Evolutionary conservation across 2,888 invertebrate genomes (phyloP).

Genomic region (Megaustenia siamemsis): DNA sequence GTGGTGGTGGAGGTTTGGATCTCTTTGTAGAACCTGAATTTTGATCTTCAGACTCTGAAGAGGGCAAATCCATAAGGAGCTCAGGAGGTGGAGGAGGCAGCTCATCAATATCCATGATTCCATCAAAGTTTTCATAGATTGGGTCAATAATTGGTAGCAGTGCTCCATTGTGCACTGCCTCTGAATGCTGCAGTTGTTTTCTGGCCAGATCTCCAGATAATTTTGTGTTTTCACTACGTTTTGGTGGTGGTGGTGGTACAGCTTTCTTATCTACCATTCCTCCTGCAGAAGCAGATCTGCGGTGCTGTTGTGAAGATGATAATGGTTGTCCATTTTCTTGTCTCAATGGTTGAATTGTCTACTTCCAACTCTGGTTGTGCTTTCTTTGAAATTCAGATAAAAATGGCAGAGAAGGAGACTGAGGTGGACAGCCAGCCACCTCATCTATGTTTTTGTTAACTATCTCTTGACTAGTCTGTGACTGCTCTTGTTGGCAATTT

Average conservation of each 20-base stretch:
- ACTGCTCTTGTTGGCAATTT: slow-evolving; percentile 24
- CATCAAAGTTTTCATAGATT: slow-evolving; percentile 72
- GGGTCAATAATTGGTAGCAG: slow-evolving; percentile 58
- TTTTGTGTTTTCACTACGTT: slow-evolving; percentile 71
- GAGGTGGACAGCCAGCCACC: slow-evolving; percentile 45
- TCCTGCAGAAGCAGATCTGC: slow-evolving; percentile 60
- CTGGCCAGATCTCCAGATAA: slow-evolving; percentile 62
- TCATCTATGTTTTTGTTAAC: slow-evolving; percentile 35
- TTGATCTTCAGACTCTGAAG: slow-evolving; percentile 55
- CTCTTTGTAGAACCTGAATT: slow-evolving; percentile 58
- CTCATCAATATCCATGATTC: slow-evolving; percentile 74
- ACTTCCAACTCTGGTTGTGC: slow-evolving; percentile 44
- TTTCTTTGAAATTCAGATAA: slow-evolving; percentile 66
- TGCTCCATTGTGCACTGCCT: slow-evolving; percentile 32
- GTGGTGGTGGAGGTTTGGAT: slow-evolving; percentile 70
- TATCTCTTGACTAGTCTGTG: slow-evolving; percentile 31
- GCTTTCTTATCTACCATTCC: slow-evolving; percentile 57
- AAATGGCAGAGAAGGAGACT: slow-evolving; percentile 64
- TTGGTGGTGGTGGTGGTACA: slow-evolving; percentile 73
- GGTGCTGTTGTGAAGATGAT: slow-evolving; percentile 47
- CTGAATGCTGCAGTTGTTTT: slow-evolving; percentile 38
- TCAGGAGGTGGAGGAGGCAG: slow-evolving; percentile 78
- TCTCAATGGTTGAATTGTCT: slow-evolving; percentile 45
- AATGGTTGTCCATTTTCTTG: slow-evolving; percentile 36
- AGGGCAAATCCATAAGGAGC: slow-evolving; percentile 67